Base-by-base conservation (phyloP, 1,140 invertebrate genomes). In the Drosophila ananassae region DNA sequence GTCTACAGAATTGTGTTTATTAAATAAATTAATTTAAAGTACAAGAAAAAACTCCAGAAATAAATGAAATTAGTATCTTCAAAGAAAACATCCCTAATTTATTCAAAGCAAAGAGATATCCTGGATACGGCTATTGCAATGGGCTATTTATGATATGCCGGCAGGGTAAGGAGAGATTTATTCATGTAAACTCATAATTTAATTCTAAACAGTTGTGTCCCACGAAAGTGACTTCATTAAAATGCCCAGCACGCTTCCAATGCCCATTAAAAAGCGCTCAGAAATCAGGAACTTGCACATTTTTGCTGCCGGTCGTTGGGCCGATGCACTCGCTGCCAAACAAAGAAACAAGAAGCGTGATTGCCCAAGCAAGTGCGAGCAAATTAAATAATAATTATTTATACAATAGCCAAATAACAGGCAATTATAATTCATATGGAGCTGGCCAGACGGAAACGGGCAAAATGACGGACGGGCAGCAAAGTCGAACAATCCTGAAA, bases 351-450 rank as follows among this genome's bases (percentile, higher is more conserved):
- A 85, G 77, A 58, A 80, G 66, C 53, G 67, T 74, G 58, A 80
- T 84, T 67, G 63, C 68, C 56, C 54, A 60, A 60, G 56, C 57
- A 58, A 79, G 67, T 60, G 58, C 77, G 37, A 68, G 74, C 82
- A 81, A 85, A 85, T 85, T 81, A 87, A 85, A 85, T 68, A 75
- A 85, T 85, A 85, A 85, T 82, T 82, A 87, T 82, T 78, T 85
- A 78, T 71, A 74, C 73, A 77, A 85, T 71, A 76, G 58, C 60
- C 79, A 64, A 77, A 69, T 66, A 73, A 47, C 69, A 74, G 69
- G 68, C 79, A 83, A 75, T 68, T 77, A 71, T 56, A 56, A 61
- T 68, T 72, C 73, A 81, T 68, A 60, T 79, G 71, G 44, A 55
- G 64, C 71, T 53, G 60, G 30, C 79, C 75, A 75, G 54, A 57